A percentile compares a stretch with the other conserved stretches of the same genome.
Evolutionary conservation across 2,888 invertebrate genomes (phyloP).

Genomic region (Drosophila bunnanda): DNA sequence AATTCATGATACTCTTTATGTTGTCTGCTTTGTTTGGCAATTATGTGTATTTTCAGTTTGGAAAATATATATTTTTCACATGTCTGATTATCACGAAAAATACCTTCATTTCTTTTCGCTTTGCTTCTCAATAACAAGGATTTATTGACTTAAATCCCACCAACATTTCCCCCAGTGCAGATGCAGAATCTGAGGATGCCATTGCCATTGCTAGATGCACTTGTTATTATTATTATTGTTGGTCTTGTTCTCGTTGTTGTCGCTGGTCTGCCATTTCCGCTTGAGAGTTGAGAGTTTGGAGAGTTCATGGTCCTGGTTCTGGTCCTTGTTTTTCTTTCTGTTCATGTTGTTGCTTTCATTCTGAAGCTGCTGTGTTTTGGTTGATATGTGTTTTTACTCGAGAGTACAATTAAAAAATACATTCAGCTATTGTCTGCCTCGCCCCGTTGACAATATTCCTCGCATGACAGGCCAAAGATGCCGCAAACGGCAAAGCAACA

Average conservation of each 20-base stretch:
- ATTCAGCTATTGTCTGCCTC: conserved; percentile 73
- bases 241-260: conserved; percentile 61
- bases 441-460: conserved; percentile 57
- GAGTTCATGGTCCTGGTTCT: conserved; percentile 62
- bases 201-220: conserved; percentile 47
- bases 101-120: background rate
- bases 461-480: conserved; percentile 79
- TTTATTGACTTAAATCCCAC: background rate
- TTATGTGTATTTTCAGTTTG: background rate
- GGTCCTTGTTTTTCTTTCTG: conserved; percentile 33
- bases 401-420: conserved; percentile 80
- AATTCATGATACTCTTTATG: background rate
- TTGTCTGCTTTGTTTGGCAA: background rate
- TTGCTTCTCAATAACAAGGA: background rate
- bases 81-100: background rate
- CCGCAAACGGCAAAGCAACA: conserved; percentile 67
- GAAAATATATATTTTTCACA: background rate
- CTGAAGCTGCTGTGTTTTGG: conserved; percentile 39
- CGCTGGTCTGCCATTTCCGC: conserved; percentile 77
- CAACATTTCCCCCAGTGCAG: conserved; percentile 7
- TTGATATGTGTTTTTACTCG: conserved; percentile 71
- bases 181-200: conserved; percentile 52
- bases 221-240: conserved; percentile 60
- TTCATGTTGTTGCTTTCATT: conserved; percentile 22
- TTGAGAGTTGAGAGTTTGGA: conserved; percentile 60